phyloP scores from a whole-genome alignment of 2,888 invertebrate genomes.

The Teinopalpus imperialis region DNA sequence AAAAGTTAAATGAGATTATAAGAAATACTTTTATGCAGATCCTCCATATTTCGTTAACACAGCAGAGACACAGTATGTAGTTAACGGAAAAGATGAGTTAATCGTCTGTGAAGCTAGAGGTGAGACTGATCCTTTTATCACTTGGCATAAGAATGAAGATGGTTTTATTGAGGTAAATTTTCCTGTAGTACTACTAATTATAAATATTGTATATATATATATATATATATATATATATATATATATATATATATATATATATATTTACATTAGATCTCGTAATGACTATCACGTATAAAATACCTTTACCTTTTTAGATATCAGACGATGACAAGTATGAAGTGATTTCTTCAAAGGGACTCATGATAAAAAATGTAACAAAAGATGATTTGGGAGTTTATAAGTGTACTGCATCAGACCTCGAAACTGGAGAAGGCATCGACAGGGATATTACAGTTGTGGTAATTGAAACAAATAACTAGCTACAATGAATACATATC shows the following conservation, averaged over 20 bases:
- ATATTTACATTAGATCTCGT: too few relatives aligned
- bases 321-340: conserved; percentile 48
- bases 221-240: too few relatives aligned
- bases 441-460: conserved; percentile 43
- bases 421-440: conserved; percentile 40
- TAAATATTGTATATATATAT: too few relatives aligned
- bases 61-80: conserved; percentile 47
- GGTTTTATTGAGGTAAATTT: conserved; percentile 43
- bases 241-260: too few relatives aligned
- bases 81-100: conserved; percentile 45
- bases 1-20: too few relatives aligned
- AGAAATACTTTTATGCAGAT: conserved; percentile 46
- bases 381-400: conserved; percentile 45
- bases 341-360: conserved; percentile 40
- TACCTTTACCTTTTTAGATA: conserved; percentile 46
- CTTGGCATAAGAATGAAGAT: conserved; percentile 53
- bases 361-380: conserved; percentile 43
- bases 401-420: conserved; percentile 42
- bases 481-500: too few relatives aligned
- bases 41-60: conserved; percentile 50
- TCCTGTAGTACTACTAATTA: too few relatives aligned
- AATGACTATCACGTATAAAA: too few relatives aligned
- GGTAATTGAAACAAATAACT: conserved; percentile 29
- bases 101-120: conserved; percentile 56
- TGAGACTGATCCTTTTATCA: conserved; percentile 42